A percentile compares a stretch with the other conserved stretches of the same genome.
These are phyloP conservation scores for Microcaecilia unicolor DNA, from an alignment of 2,797 vertebrate species.

Conservation along the genomic window DNA sequence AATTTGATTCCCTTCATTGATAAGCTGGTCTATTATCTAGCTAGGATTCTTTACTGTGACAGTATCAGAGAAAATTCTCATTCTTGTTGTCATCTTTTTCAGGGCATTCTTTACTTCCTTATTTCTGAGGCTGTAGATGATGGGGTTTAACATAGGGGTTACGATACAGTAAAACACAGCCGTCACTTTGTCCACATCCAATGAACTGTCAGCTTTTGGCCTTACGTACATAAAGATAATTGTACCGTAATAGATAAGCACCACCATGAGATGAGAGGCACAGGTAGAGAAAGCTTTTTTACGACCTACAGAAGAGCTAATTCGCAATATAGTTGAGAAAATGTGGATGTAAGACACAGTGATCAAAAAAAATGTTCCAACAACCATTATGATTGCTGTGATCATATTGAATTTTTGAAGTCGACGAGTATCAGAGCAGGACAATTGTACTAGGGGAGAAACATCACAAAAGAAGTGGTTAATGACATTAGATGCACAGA, in stretches of 20 bases:
- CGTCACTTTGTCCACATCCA: slow-evolving; percentile 6
- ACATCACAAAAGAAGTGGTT: slow-evolving; percentile 11
- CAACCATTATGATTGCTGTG: slow-evolving; percentile 10
- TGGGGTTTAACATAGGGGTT: slow-evolving; percentile 5
- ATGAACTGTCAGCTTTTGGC: slow-evolving; percentile 8
- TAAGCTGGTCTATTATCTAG: too few species aligned
- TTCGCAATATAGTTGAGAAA: slow-evolving; percentile 1
- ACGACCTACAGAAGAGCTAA: slow-evolving; percentile 5
- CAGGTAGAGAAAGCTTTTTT: slow-evolving; percentile 12
- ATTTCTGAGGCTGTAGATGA: slow-evolving; percentile 7
- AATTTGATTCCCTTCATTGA: too few species aligned
- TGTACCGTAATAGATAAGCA: slow-evolving; percentile 14
- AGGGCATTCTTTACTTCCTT: slow-evolving; percentile 6
- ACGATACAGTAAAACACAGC: slow-evolving; percentile 11
- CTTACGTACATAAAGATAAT: slow-evolving; percentile 13
- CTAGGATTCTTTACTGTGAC: too few species aligned
- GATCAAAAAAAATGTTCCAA: slow-evolving; percentile 3
- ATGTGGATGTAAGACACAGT: slow-evolving; percentile 3
- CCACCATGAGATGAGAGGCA: slow-evolving; percentile 2
- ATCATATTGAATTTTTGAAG: slow-evolving; percentile 8
- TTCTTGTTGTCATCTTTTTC: background rate
- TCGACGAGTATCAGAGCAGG: slow-evolving; percentile 8
- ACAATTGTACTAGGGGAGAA: slow-evolving; percentile 2
- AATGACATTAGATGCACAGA: slow-evolving; percentile 8
- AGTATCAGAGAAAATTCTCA: background rate